Conservation (phyloP, 37 sponge, comb jelly and placozoan species). For the Agelas oroides region DNA sequence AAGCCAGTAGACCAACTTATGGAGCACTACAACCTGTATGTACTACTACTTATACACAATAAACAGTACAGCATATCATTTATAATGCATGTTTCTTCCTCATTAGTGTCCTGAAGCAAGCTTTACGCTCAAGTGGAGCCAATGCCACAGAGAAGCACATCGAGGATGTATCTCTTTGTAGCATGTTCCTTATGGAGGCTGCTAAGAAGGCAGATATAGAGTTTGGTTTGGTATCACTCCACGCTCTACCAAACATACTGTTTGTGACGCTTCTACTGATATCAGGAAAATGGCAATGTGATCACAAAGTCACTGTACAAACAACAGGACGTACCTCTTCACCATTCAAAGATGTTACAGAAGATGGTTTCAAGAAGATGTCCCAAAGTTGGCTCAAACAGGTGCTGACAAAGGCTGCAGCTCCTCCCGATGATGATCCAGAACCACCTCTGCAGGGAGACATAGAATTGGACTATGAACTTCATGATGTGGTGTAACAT, state of each 20-base stretch:
- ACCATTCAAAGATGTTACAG: constrained; percentile 11
- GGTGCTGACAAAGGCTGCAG: neutral
- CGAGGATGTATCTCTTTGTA: constrained; percentile 19
- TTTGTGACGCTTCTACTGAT: neutral
- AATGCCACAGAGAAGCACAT: constrained; percentile 16
- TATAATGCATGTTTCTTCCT: too few relatives aligned
- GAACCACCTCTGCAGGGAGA: neutral
- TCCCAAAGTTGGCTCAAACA: constrained; percentile 21
- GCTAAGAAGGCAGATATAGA: constrained; percentile 1
- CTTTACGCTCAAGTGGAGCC: constrained; percentile 16
- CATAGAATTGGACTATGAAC: constrained; percentile 15
- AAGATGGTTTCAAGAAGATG: constrained; percentile 17
- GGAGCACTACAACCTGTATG: constrained; percentile 31
- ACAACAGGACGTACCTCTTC: neutral
- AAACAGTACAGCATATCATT: neutral
- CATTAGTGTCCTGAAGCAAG: constrained; percentile 35
- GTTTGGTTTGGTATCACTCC: neutral
- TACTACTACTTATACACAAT: neutral
- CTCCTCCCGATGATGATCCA: neutral
- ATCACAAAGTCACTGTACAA: neutral
- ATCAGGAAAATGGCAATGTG: neutral
- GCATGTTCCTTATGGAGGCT: constrained; percentile 38
- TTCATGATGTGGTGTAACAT: constrained; percentile 20
- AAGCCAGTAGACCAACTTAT: neutral
- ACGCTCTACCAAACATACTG: neutral